These are phyloP conservation scores for Eilema caniola DNA, from an alignment of 2,888 invertebrate species.

Conservation along the genomic window DNA sequence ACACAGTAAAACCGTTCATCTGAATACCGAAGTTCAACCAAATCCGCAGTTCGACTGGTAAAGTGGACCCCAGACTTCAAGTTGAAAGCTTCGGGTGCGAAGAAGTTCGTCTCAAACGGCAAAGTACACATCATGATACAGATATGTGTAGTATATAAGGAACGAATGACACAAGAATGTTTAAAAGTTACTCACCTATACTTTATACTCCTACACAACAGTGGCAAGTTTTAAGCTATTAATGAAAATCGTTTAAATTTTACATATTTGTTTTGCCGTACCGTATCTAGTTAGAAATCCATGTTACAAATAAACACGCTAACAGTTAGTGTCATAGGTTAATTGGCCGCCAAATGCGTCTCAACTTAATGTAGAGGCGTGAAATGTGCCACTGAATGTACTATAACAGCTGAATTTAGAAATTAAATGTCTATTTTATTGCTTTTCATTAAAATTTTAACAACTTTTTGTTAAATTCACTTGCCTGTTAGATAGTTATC, in stretches of 20 bases:
- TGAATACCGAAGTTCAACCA: no score
- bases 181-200: background rate
- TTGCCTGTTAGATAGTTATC: no score
- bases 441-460: background rate
- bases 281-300: constrained; percentile 4
- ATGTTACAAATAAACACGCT: constrained; percentile 6
- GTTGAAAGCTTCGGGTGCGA: no score
- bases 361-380: constrained; percentile 7
- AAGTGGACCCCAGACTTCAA: no score
- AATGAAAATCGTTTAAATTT: background rate
- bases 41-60: no score
- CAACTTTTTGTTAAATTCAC: background rate
- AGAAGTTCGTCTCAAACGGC: background rate
- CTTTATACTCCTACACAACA: background rate
- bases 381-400: background rate
- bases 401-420: background rate
- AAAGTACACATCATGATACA: background rate
- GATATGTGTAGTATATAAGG: background rate
- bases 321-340: constrained; percentile 12
- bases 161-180: constrained; percentile 4
- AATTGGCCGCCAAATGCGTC: constrained; percentile 1
- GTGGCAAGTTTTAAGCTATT: background rate
- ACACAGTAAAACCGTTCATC: no score
- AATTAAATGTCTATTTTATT: background rate
- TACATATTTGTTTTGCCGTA: constrained; percentile 15